A percentile compares a stretch with the other conserved stretches of the same genome.
phyloP scores from a whole-genome alignment of 2,113 vertebrate genomes.

The Tetrax tetrax region DNA sequence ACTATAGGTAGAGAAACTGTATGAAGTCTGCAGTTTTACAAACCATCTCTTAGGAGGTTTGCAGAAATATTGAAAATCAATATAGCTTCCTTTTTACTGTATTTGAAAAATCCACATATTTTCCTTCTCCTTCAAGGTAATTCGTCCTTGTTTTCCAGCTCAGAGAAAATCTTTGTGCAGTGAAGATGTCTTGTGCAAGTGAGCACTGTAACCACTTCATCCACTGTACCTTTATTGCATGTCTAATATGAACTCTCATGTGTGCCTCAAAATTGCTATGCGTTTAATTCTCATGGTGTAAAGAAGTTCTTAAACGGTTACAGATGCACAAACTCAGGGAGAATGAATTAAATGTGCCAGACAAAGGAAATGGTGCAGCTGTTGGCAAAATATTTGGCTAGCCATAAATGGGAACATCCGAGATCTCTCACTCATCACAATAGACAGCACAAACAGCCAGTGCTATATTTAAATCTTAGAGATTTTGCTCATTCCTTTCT shows the following conservation, averaged over 20 bases:
- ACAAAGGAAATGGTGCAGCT: not conserved
- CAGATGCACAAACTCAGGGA: not conserved
- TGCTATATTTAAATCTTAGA: not conserved
- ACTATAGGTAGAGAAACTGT: not conserved
- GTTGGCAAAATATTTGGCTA: not conserved
- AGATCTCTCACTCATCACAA: not conserved
- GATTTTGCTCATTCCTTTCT: not conserved
- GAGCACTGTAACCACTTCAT: not conserved
- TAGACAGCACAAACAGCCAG: not conserved
- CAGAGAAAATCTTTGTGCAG: not conserved
- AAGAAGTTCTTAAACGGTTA: not conserved
- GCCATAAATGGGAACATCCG: not conserved
- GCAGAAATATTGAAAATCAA: not conserved
- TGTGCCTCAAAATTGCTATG: not conserved
- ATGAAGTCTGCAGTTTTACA: not conserved
- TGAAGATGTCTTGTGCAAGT: fast-evolving
- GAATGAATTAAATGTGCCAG: not conserved
- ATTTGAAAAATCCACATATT: not conserved
- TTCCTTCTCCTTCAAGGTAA: not conserved
- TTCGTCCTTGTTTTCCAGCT: not conserved
- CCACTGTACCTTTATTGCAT: not conserved
- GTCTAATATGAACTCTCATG: not conserved
- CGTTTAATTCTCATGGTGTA: not conserved
- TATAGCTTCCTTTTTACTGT: not conserved
- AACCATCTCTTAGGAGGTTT: not conserved